A percentile compares a stretch with the other conserved stretches of the same genome.
Conservation (phyloP, 2,888 invertebrate species). For the Blastobasis adustella region DNA sequence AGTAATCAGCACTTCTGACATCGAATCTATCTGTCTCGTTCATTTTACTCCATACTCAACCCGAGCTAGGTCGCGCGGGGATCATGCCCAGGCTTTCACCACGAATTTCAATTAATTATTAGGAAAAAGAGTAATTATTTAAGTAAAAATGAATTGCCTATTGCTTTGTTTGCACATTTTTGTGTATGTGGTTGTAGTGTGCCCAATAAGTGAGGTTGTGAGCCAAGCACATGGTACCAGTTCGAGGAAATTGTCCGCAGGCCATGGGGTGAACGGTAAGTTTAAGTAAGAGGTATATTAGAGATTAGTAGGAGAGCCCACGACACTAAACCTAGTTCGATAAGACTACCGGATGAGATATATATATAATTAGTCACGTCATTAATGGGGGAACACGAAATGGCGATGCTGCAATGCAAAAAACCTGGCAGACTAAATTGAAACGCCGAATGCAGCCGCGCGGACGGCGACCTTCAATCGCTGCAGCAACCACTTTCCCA, state of each 20-base stretch:
- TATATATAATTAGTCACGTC: too few relatives aligned
- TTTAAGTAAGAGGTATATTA: too few relatives aligned
- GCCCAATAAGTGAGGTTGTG: constrained; percentile 23
- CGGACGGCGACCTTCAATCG: too few relatives aligned
- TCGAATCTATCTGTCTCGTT: constrained; percentile 1
- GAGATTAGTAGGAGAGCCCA: too few relatives aligned
- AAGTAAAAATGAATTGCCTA: constrained; percentile 3
- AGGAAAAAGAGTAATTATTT: background rate
- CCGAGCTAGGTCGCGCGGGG: background rate
- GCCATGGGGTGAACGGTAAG: too few relatives aligned
- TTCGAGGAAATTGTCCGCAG: background rate
- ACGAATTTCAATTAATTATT: background rate
- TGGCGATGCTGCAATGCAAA: too few relatives aligned
- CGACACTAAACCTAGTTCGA: too few relatives aligned
- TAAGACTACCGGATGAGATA: too few relatives aligned
- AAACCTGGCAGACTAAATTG: too few relatives aligned
- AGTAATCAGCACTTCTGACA: background rate
- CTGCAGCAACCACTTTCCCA: too few relatives aligned
- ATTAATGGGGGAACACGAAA: too few relatives aligned
- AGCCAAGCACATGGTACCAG: constrained; percentile 13
- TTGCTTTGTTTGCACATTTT: constrained; percentile 23
- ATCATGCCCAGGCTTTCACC: constrained; percentile 2
- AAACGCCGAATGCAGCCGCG: too few relatives aligned
- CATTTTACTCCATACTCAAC: constrained; percentile 17
- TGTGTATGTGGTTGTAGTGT: constrained; percentile 33